A percentile compares a stretch with the other conserved stretches of the same genome.
Evolutionary conservation across 64 coral and sea anemone genomes (phyloP).

Genomic region (Montipora efflorescens): DNA sequence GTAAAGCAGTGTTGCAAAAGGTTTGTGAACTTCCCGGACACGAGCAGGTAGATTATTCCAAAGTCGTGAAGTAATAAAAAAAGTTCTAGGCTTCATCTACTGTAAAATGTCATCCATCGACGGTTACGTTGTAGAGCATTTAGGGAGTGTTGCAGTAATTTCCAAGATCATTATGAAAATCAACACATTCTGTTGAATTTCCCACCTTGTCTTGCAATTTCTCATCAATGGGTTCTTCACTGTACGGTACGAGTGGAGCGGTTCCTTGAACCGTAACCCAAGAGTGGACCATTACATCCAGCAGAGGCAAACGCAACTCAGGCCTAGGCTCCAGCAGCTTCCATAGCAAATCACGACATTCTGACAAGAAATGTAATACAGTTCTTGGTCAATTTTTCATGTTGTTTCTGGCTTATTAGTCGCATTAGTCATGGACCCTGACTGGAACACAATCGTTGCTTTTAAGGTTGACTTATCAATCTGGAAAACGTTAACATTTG

Average conservation of each 20-base stretch:
- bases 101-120: too few relatives aligned
- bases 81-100: too few relatives aligned
- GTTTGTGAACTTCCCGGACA: too few relatives aligned
- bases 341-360: conserved; percentile 83
- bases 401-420: neutral
- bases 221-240: conserved; percentile 58
- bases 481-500: too few relatives aligned
- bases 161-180: neutral
- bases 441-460: too few relatives aligned
- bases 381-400: neutral
- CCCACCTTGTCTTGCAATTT: conserved; percentile 73
- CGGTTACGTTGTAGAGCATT: neutral
- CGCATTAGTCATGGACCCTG: too few relatives aligned
- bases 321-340: conserved; percentile 79
- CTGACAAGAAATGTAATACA: conserved; percentile 21
- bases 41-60: too few relatives aligned
- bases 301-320: conserved; percentile 60
- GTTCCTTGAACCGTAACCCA: conserved; percentile 82
- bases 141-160: neutral
- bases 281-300: conserved; percentile 79
- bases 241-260: conserved; percentile 61
- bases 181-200: neutral
- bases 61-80: too few relatives aligned
- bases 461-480: too few relatives aligned
- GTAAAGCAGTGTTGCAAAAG: too few relatives aligned